phyloP scores from a whole-genome alignment of 2,113 vertebrate species.

The Danionella cerebrum region DNA sequence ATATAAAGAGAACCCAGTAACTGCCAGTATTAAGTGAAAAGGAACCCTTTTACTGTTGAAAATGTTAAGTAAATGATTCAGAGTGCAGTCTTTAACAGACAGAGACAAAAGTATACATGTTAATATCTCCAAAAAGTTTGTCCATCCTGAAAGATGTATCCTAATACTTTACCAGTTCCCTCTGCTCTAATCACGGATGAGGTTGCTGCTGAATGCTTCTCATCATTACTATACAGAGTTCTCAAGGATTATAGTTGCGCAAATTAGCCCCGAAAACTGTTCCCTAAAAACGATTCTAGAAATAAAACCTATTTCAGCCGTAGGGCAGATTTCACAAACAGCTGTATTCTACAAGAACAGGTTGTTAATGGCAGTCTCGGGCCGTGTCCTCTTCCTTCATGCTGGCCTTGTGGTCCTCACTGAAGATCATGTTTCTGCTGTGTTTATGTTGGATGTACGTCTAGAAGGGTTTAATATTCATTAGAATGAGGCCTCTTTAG shows the following conservation, averaged over 20 bases:
- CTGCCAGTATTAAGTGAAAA: no score
- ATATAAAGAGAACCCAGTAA: no score
- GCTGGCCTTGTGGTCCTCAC: conserved; percentile 52
- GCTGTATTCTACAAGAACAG: conserved; percentile 39
- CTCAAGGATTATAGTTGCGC: conserved; percentile 7
- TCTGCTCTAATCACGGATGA: no score
- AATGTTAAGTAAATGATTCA: no score
- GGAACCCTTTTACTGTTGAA: no score
- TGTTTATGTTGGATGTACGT: conserved; percentile 64
- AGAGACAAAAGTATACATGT: no score
- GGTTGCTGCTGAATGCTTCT: conserved; percentile 23
- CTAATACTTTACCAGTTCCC: no score
- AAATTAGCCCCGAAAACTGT: no score
- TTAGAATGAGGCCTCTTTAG: conserved; percentile 34
- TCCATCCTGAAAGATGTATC: no score
- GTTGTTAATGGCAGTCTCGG: conserved; percentile 38
- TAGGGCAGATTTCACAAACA: neutral
- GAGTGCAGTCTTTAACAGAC: no score
- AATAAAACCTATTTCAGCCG: neutral
- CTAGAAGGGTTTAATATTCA: conserved; percentile 43
- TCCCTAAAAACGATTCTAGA: neutral
- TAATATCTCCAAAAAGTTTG: no score
- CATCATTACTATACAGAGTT: neutral
- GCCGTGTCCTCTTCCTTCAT: conserved; percentile 28
- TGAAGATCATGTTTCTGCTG: conserved; percentile 51